Evolutionary conservation across 2,797 vertebrate species (phyloP).

Genomic region (Alfaro cultratus): DNA sequence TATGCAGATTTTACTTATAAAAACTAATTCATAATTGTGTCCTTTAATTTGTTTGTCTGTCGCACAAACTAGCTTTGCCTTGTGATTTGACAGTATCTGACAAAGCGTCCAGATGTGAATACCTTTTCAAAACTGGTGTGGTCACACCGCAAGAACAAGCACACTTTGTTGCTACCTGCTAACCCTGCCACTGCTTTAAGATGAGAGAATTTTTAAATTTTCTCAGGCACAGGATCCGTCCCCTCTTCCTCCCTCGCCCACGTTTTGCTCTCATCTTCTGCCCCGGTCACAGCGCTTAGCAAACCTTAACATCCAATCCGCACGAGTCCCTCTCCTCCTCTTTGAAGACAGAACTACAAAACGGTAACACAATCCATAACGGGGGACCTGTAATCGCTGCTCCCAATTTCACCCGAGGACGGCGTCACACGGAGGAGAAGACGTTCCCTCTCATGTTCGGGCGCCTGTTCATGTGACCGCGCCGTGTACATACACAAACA

Average conservation of each 20-base stretch:
- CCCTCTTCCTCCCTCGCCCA: not conserved
- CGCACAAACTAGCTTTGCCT: not conserved
- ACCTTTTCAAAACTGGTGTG: not conserved
- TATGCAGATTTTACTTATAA: not conserved
- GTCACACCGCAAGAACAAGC: not conserved
- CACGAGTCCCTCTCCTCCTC: constrained; percentile 51
- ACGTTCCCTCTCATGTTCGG: constrained; percentile 16
- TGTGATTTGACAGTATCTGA: not conserved
- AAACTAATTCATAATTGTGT: not conserved
- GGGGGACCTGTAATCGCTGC: constrained; percentile 40
- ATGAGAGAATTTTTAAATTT: constrained; percentile 13
- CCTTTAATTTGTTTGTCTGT: not conserved
- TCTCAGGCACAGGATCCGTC: constrained; percentile 10
- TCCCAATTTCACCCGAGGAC: constrained; percentile 50
- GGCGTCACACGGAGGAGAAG: constrained; percentile 17
- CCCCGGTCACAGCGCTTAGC: constrained; percentile 52
- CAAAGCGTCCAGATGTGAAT: not conserved
- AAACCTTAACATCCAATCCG: constrained; percentile 39
- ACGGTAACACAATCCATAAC: constrained; percentile 53
- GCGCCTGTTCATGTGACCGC: constrained; percentile 5
- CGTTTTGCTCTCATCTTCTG: constrained; percentile 52
- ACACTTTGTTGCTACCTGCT: not conserved
- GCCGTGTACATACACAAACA: too few species aligned
- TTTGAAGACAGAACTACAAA: constrained; percentile 59
- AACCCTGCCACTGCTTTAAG: not conserved